These are phyloP conservation scores for Pseudorectes ferrugineus DNA, from an alignment of 2,113 vertebrate species.

Conservation along the genomic window DNA sequence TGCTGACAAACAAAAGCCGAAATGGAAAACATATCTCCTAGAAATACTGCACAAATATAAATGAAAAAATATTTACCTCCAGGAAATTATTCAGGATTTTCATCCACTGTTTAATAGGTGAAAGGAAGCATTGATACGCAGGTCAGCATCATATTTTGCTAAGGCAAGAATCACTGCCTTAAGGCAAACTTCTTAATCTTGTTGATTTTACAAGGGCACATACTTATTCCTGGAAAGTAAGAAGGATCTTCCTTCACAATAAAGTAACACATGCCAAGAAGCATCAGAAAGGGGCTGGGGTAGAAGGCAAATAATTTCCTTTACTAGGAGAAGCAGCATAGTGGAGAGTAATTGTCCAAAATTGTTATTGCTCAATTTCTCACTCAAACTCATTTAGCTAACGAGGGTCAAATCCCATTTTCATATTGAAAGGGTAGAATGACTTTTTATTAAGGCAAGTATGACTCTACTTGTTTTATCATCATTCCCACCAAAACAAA, in stretches of 20 bases:
- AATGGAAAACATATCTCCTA: not conserved
- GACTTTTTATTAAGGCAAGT: slow-evolving; percentile 22
- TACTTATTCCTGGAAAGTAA: not conserved
- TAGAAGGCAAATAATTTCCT: not conserved
- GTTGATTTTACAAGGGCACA: not conserved
- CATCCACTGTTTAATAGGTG: not conserved
- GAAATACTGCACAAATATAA: not conserved
- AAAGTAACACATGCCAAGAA: not conserved
- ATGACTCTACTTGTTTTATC: not conserved
- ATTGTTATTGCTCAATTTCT: slow-evolving; percentile 3
- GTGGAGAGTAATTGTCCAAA: not conserved
- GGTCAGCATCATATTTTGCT: not conserved
- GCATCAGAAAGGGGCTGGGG: not conserved
- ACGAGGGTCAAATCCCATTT: not conserved
- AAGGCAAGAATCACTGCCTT: not conserved
- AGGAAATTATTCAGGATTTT: not conserved
- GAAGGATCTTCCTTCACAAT: not conserved
- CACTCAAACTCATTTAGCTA: not conserved
- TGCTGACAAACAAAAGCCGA: not conserved
- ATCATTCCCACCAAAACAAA: not conserved
- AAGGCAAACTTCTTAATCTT: slow-evolving; percentile 2
- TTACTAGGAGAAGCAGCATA: not conserved
- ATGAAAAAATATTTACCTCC: not conserved
- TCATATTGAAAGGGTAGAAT: not conserved
- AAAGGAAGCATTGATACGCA: not conserved